Evolutionary conservation across 2,888 invertebrate genomes (phyloP), one percentile per base, ranked within the genome.

Genomic region (Drosophila hamatofila): DNA sequence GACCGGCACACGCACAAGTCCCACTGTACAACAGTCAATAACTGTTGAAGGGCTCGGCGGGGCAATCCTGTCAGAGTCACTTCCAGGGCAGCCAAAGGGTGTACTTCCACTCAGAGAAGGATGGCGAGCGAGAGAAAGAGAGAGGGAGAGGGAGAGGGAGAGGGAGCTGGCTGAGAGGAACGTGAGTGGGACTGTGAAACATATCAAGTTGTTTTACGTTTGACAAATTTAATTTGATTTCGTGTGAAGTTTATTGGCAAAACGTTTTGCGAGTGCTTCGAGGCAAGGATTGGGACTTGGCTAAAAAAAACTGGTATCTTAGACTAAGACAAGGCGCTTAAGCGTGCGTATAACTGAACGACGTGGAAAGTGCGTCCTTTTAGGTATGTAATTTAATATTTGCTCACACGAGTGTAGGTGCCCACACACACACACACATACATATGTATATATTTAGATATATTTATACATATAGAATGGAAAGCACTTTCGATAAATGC

Each of bases 161-260:
- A 16, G 30, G 14, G 27, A 3, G 9, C 0, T 11, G 18, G n/a
- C n/a, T 6, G n/a, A 2, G 6, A 11, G 27, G 5, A 35, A 16
- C n/a, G 21, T 39, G 25, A 52, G 18, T 27, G 49, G 33, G 52
- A 41, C 49, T 54, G 63, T 60, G 65, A 68, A 78, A 76, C 88
- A 85, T 84, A 84, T 84, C 88, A 84, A 86, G 81, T 86, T 81
- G 83, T 78, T 85, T 83, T 81, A 81, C 81, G 76, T 86, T 89
- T 86, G 89, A 87, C 87, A 86, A 87, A 86, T 87, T 87, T 87
- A 89, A 86, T 86, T 86, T 86, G 89, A 86, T 86, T 86, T 86
- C 89, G 86, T 86, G 89, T 86, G 86, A 86, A 89, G 86, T 87
- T 86, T 86, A 86, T 86, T 87, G 87, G 84, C 71, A 82, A 86